Evolutionary conservation across 2,797 vertebrate genomes (phyloP).

Genomic region (Lacerta agilis): DNA sequence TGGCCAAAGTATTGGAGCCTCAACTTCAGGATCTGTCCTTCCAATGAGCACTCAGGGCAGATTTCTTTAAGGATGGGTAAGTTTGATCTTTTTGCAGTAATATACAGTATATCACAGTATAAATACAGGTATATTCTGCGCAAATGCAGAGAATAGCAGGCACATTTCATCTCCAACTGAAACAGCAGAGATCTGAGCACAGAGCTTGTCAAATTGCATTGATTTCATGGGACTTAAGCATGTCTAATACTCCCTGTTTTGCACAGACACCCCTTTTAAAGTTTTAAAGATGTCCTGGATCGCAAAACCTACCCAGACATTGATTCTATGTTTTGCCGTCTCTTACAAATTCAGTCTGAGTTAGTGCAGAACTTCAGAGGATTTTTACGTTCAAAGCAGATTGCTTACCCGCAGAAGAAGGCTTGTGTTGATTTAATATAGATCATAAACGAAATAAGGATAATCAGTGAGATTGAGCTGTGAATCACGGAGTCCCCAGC

Average conservation of each 20-base stretch:
- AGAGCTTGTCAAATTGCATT: not conserved
- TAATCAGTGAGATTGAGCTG: not conserved
- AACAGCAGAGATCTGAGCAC: no score
- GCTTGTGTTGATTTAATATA: not conserved
- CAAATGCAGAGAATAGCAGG: no score
- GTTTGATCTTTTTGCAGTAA: no score
- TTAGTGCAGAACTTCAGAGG: not conserved
- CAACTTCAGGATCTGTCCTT: no score
- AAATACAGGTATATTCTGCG: no score
- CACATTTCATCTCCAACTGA: no score
- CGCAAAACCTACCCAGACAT: not conserved
- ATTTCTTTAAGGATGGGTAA: no score
- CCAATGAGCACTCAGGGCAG: no score
- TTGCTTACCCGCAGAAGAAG: no score
- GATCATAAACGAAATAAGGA: not conserved
- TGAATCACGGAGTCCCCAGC: not conserved
- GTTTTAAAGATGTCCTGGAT: not conserved
- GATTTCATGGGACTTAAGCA: not conserved
- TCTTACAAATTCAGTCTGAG: not conserved
- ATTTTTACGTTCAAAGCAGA: not conserved
- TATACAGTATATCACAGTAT: no score
- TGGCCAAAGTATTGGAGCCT: no score
- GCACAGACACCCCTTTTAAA: not conserved
- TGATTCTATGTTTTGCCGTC: not conserved
- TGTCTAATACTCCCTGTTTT: not conserved